Evolutionary conservation across 2,888 invertebrate species (phyloP).

Genomic region (Aspidiotus rigidus): DNA sequence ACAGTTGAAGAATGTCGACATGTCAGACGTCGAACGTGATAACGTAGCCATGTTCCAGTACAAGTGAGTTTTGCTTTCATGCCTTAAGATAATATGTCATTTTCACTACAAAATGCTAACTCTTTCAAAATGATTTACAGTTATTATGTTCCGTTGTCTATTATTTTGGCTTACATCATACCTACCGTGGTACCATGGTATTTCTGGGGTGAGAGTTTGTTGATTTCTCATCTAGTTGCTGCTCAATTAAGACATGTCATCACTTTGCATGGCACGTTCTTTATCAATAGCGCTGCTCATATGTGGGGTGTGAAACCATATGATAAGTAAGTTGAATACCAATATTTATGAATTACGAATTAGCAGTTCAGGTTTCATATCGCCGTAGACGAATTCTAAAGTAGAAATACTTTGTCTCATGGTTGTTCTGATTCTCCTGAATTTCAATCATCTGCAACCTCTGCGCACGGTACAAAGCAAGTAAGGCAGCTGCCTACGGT

Average conservation of each 20-base stretch:
- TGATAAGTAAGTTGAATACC: conserved; percentile 41
- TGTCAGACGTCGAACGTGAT: conserved; percentile 72
- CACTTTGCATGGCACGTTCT: conserved; percentile 54
- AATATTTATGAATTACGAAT: neutral
- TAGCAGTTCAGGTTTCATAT: neutral
- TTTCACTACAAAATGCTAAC: neutral
- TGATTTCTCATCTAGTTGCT: conserved; percentile 42
- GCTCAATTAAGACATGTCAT: conserved; percentile 48
- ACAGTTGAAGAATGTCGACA: conserved; percentile 74
- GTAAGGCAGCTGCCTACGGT: no score
- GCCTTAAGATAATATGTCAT: neutral
- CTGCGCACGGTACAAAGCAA: no score
- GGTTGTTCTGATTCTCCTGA: no score
- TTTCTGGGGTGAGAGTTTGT: conserved; percentile 50
- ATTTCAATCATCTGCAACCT: no score
- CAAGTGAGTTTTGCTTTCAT: conserved; percentile 50
- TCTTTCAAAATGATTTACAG: conserved; percentile 40
- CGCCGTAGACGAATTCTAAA: no score
- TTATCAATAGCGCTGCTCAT: conserved; percentile 56
- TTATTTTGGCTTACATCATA: conserved; percentile 48
- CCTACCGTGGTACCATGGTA: conserved; percentile 51
- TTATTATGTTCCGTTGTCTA: conserved; percentile 48
- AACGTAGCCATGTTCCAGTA: conserved; percentile 76
- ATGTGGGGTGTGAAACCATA: conserved; percentile 46
- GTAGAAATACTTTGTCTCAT: no score